These are phyloP conservation scores for Zaprionus nigranus DNA, from an alignment of 1,140 invertebrate genomes.

Conservation along the genomic window DNA sequence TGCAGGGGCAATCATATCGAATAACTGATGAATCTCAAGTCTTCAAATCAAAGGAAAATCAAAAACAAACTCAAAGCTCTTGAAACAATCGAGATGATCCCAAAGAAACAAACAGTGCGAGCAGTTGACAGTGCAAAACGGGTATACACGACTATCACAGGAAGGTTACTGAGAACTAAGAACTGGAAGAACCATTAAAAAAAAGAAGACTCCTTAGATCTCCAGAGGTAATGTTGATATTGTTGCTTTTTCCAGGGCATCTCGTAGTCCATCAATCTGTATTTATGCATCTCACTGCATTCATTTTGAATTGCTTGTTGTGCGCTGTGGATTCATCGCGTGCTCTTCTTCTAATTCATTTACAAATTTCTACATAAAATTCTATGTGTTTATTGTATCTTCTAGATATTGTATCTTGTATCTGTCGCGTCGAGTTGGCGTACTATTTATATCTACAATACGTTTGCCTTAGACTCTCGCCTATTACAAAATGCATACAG, in stretches of 20 bases:
- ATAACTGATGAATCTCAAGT: background rate
- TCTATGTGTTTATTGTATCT: conserved; percentile 45
- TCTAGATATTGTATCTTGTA: conserved; percentile 30
- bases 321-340: background rate
- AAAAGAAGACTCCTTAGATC: background rate
- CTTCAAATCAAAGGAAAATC: background rate
- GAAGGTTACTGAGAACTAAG: background rate
- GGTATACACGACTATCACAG: background rate
- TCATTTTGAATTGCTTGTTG: background rate
- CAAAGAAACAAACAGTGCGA: background rate
- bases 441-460: conserved; percentile 53
- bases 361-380: conserved; percentile 15
- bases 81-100: background rate
- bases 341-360: conserved; percentile 7
- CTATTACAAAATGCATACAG: conserved; percentile 61
- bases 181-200: no score
- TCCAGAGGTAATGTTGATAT: no score
- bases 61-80: background rate
- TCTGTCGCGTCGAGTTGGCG: conserved; percentile 35
- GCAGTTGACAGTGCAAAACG: background rate
- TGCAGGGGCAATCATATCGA: conserved; percentile 6
- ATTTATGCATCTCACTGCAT: background rate
- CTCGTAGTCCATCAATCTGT: background rate
- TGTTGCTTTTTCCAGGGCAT: background rate
- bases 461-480: conserved; percentile 54